A percentile compares a stretch with the other conserved stretches of the same genome.
Evolutionary conservation across 1,140 invertebrate genomes (phyloP).

Genomic region (Kradibia gibbosae): DNA sequence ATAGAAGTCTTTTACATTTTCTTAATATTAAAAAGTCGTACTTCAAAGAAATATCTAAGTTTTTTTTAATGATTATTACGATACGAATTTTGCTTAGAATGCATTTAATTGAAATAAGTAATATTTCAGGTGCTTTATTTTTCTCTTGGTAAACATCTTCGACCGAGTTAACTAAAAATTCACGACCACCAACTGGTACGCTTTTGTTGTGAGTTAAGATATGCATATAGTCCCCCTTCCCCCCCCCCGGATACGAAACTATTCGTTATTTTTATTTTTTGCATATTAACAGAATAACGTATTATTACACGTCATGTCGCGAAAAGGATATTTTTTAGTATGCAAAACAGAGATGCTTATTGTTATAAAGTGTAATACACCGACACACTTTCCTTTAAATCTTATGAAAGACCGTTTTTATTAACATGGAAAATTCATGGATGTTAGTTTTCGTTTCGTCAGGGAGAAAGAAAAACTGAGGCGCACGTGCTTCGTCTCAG

Average conservation of each 20-base stretch:
- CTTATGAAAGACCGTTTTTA: neutral
- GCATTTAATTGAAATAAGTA: neutral
- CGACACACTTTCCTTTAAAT: neutral
- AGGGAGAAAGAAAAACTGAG: constrained; percentile 22
- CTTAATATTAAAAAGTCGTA: neutral
- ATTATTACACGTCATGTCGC: neutral
- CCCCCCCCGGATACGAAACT: no score
- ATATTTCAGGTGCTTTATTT: neutral
- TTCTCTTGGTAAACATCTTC: constrained; percentile 12
- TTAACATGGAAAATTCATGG: neutral
- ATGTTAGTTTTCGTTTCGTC: constrained; percentile 7
- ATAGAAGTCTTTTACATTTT: neutral
- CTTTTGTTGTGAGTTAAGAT: neutral
- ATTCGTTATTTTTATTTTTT: neutral
- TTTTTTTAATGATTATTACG: neutral
- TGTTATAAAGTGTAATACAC: neutral
- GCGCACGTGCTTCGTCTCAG: constrained; percentile 42
- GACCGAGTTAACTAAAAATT: neutral
- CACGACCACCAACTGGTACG: neutral
- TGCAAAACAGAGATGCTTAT: neutral
- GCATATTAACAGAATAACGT: neutral
- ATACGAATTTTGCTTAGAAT: neutral
- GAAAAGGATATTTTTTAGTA: neutral
- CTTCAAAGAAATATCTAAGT: no score
- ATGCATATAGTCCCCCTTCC: neutral